Percentiles rank a stretch among this genome's conserved stretches.
Evolutionary conservation across 1,140 invertebrate species (phyloP).

Genomic region (Drosophila busckii): DNA sequence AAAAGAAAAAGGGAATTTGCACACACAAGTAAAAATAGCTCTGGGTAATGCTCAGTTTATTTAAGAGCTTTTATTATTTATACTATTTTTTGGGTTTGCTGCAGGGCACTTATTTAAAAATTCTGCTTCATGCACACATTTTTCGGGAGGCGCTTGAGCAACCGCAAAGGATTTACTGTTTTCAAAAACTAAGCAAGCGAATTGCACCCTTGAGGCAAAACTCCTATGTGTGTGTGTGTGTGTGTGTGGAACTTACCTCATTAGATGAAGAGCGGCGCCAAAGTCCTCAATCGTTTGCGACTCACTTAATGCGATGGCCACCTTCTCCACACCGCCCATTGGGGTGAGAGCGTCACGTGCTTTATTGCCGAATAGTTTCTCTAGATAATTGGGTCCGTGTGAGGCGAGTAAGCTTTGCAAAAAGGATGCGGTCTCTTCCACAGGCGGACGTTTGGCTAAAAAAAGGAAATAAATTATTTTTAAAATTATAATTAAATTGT

Average conservation of each 20-base stretch:
- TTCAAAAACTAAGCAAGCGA: no score
- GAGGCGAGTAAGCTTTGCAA: constrained; percentile 94
- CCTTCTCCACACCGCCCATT: constrained; percentile 94
- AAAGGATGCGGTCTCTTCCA: constrained; percentile 97
- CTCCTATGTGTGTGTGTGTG: no score
- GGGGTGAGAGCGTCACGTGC: constrained; percentile 93
- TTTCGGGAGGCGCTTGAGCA: no score
- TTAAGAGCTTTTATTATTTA: constrained; percentile 69
- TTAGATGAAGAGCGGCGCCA: constrained; percentile 76
- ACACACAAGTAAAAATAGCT: constrained; percentile 47
- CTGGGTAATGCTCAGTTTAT: constrained; percentile 37
- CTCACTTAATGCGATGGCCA: constrained; percentile 95
- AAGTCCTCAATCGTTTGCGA: constrained; percentile 94
- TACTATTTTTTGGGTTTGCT: constrained; percentile 25
- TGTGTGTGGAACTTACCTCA: constrained; percentile 76
- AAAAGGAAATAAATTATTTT: constrained; percentile 11
- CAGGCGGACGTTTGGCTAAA: constrained; percentile 95
- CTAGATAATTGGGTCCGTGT: constrained; percentile 97
- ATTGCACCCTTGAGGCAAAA: no score
- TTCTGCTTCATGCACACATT: constrained; percentile 23
- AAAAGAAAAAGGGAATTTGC: constrained; percentile 11
- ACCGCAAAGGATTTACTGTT: no score
- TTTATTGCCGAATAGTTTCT: constrained; percentile 96
- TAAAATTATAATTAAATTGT: constrained; percentile 30
- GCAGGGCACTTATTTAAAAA: constrained; percentile 39